Percentiles rank a stretch among this genome's conserved stretches.
phyloP scores from a whole-genome alignment of 2,888 invertebrate genomes.

The Orgyia antiqua region DNA sequence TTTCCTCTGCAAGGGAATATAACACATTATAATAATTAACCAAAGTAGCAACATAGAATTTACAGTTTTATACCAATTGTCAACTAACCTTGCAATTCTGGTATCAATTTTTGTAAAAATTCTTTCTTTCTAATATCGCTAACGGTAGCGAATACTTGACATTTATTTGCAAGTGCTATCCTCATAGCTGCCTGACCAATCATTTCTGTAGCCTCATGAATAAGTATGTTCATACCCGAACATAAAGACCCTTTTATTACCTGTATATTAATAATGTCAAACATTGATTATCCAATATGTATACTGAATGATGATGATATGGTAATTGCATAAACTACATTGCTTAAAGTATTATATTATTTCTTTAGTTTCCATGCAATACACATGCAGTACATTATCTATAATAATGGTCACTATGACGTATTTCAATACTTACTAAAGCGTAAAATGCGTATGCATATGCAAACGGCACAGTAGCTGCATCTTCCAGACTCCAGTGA shows the following conservation, averaged over 20 bases:
- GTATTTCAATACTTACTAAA: slow-evolving; percentile 40
- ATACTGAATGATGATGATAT: too few relatives aligned
- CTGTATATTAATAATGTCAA: too few relatives aligned
- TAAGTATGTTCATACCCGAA: slow-evolving; percentile 21
- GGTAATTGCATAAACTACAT: too few relatives aligned
- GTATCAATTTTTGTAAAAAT: slow-evolving; percentile 43
- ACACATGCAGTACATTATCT: too few relatives aligned
- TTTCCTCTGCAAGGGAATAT: too few relatives aligned
- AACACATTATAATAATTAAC: too few relatives aligned
- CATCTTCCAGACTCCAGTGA: slow-evolving; percentile 83
- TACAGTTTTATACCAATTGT: too few relatives aligned
- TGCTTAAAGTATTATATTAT: too few relatives aligned
- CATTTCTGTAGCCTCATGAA: slow-evolving; percentile 52
- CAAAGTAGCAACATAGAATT: too few relatives aligned
- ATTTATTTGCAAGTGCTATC: slow-evolving; percentile 38
- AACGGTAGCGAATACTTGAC: slow-evolving; percentile 49
- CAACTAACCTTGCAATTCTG: slow-evolving; percentile 46
- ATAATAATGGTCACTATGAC: too few relatives aligned
- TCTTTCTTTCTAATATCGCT: slow-evolving; percentile 40
- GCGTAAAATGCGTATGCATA: slow-evolving; percentile 76
- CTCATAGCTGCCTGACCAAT: slow-evolving; percentile 51
- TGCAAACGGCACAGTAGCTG: slow-evolving; percentile 86
- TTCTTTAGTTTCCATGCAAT: too few relatives aligned
- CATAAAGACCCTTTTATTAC: not conserved
- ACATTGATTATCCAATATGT: too few relatives aligned